Evolutionary conservation across 2,888 invertebrate genomes (phyloP), one percentile per base, ranked within the genome.

Genomic region (Phortica okadai): DNA sequence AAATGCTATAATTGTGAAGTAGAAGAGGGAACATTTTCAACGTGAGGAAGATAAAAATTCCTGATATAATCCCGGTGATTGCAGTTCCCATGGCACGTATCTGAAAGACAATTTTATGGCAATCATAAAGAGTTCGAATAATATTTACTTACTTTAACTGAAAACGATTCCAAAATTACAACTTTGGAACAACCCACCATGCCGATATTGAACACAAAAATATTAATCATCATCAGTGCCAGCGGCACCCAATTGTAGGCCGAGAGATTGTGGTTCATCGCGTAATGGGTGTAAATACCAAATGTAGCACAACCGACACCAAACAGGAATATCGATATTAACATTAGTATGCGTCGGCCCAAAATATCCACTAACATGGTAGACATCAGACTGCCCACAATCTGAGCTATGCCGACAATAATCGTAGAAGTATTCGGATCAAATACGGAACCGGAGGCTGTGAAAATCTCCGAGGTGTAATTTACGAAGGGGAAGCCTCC

Each of bases 381-480:
- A 0, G 90, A 88, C 0, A 84, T 82, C 14, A 83, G 89, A 0
- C 89, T 87, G 2, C 91, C 91, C 0, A n/a, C n/a, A n/a, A n/a
- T n/a, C 81, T 91, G 91, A 1, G 90, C 85, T 0, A 79, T 79
- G 7, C 91, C 91, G 73, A 89, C 83, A 11, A 90, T 86, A 4
- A 91, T 91, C 0, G 91, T 90, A 67, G 86, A 85, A 0, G 85
- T 85, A 11, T 90, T 90, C 1, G 90, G 89, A 77, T 90, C 88
- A 54, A 91, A 78, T 5, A 81, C 73, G 0, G 90, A 85, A 0
- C 90, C 88, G 0, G 90, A 85, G 2, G 84, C 81, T 7, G 81
- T 81, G 76, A 91, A 91, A 58, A 91, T 90, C 16, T 83, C 80
- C n/a, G 91, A 88, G 82, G 90, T 89, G 74, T 91, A 91, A 74